phyloP scores from a whole-genome alignment of 2,797 vertebrate genomes.

The Acrocephalus scirpaceus region DNA sequence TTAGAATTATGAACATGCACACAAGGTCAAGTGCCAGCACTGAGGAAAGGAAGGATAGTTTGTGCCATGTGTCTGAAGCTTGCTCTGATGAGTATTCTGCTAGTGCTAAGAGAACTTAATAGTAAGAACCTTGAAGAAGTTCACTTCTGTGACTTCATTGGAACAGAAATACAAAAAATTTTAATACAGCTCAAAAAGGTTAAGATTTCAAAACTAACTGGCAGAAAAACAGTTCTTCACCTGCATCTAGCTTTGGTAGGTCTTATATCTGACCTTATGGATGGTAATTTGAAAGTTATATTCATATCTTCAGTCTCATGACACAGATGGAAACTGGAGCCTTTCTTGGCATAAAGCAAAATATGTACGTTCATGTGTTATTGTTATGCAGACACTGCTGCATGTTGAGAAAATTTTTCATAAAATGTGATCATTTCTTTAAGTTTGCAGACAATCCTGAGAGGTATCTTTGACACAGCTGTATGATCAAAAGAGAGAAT shows the following conservation, averaged over 20 bases:
- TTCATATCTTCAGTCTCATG: neutral
- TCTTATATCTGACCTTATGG: neutral
- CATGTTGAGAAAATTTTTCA: neutral
- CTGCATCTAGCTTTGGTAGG: neutral
- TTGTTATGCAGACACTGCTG: neutral
- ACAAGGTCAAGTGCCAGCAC: neutral
- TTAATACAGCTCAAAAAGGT: neutral
- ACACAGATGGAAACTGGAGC: neutral
- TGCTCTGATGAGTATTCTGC: neutral
- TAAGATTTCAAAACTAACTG: neutral
- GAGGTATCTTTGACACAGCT: neutral
- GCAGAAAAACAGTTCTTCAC: neutral
- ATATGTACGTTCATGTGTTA: neutral
- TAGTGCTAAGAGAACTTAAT: neutral
- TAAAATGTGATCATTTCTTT: neutral
- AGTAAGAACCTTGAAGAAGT: neutral
- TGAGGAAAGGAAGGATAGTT: neutral
- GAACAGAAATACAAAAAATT: neutral
- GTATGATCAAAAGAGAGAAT: neutral
- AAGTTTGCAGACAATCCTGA: neutral
- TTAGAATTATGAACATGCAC: neutral
- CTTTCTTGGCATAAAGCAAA: neutral
- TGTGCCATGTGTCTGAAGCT: neutral
- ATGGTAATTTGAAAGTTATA: neutral
- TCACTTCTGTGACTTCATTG: neutral